Evolutionary conservation across 2,888 invertebrate species (phyloP), one percentile per base, ranked within the genome.

Genomic region (Beris chalybata): DNA sequence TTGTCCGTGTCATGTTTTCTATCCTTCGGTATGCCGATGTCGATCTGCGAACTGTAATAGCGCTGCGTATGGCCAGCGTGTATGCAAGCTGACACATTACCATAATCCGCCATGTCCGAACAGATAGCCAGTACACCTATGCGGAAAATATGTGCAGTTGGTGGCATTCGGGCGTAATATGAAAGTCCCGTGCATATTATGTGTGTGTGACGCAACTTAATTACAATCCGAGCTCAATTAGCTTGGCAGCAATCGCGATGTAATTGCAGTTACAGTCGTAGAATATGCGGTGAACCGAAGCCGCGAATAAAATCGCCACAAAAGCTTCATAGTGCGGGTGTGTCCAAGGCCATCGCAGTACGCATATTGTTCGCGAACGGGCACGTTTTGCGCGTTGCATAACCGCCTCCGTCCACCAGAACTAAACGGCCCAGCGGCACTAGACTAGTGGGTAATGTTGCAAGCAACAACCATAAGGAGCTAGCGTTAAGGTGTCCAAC

Each of bases 341-440:
- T 50, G 56, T 63, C 68, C 65, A 65, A 65, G 61, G 61, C 61
- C 61, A 61, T 52, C 52, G 50, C 31, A 50, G 38, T 61, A 61
- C 61, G 61, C 61, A 61, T 61, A 52, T 61, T 61, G 52, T 61
- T 61, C 52, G 61, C 15, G 52, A 61, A 61, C 32, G 61, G 61
- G 61, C 61, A 61, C 61, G 61, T 61, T 61, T 61, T 38, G 61
- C 61, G 22, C 22, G 22, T 50, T 61, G 15, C 55, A 56, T 56
- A 56, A 56, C 15, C 11, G 22, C 22, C 22, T 22, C 22, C 22
- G 61, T 32, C 12, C 22, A 31, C 30, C 47, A 31, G 53, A 31
- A 53, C 22, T 29, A 29, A 53, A 30, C 30, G 30, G 15, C 7
- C 29, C 9, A 53, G 53, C 7, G 31, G 50, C 61, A 59, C 48